Evolutionary conservation across 1,140 invertebrate species (phyloP).

Genomic region (Orius insidiosus): DNA sequence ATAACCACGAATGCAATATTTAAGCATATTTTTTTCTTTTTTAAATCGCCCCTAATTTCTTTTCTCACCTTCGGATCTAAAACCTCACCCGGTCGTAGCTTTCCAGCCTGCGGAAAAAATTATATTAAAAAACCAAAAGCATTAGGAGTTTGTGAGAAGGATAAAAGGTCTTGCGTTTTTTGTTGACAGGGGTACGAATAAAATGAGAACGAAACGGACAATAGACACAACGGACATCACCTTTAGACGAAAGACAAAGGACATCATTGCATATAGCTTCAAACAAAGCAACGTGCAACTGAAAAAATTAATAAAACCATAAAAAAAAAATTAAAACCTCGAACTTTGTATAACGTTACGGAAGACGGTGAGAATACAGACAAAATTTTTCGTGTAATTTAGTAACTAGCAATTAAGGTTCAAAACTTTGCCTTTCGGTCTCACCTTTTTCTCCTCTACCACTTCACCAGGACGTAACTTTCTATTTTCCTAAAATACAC

Average conservation of each 20-base stretch:
- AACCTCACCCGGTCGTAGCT: conserved; percentile 61
- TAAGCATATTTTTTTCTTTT: conserved; percentile 8
- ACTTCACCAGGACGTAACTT: conserved; percentile 86
- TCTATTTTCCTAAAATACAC: conserved; percentile 48
- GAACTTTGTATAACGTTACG: conserved; percentile 1
- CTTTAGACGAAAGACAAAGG: conserved; percentile 3
- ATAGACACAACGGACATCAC: not conserved
- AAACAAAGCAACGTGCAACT: conserved; percentile 11
- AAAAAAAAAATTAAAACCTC: not conserved
- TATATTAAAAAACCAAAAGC: conserved; percentile 16
- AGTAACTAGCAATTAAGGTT: conserved; percentile 9
- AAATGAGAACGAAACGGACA: not conserved
- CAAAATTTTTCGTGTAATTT: conserved; percentile 4
- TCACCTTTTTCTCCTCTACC: conserved; percentile 84
- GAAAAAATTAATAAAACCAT: not conserved
- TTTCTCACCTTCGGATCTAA: conserved; percentile 59
- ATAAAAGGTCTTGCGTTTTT: not conserved
- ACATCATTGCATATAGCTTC: not conserved
- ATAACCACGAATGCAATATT: conserved; percentile 12
- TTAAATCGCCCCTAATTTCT: conserved; percentile 28
- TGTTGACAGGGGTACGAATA: conserved; percentile 2
- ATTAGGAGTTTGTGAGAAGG: not conserved
- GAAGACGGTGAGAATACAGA: not conserved
- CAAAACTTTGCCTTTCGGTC: conserved; percentile 21
- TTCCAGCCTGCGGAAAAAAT: conserved; percentile 41